Evolutionary conservation across 2,113 vertebrate species (phyloP).

Genomic region (Aphyosemion australe): DNA sequence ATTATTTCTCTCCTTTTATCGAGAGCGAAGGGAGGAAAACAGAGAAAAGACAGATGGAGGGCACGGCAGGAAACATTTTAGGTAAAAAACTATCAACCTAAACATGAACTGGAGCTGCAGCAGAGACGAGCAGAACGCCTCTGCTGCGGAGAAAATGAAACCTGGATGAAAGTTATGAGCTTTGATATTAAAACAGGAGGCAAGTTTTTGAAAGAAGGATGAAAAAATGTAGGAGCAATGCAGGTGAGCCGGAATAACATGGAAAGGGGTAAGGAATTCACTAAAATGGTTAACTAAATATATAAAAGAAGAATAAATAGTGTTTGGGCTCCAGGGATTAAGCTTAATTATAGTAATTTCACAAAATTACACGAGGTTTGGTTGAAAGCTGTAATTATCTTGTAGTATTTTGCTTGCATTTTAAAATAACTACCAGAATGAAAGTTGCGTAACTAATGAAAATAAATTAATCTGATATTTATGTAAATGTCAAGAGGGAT

Average conservation of each 20-base stretch:
- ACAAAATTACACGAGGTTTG: background rate
- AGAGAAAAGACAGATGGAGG: constrained; percentile 38
- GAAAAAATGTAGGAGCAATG: background rate
- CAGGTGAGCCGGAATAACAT: background rate
- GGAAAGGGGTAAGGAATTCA: background rate
- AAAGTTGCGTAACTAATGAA: background rate
- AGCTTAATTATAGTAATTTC: background rate
- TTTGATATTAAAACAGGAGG: constrained; percentile 5
- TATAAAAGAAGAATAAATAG: constrained; percentile 2
- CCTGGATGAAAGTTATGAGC: constrained; percentile 27
- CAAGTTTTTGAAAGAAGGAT: background rate
- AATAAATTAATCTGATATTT: background rate
- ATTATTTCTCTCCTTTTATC: background rate
- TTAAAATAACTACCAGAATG: background rate
- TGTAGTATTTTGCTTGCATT: background rate
- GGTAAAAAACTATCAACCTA: constrained; percentile 52
- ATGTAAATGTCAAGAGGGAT: background rate
- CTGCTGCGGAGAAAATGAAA: constrained; percentile 33
- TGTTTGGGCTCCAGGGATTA: background rate
- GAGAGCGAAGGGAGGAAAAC: background rate
- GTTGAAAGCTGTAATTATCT: background rate
- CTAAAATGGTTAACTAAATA: background rate
- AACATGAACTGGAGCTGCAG: constrained; percentile 38
- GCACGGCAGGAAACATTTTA: constrained; percentile 36
- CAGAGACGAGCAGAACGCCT: constrained; percentile 27